Conservation (phyloP, 2,797 vertebrate species). For the Neomorphus geoffroyi region DNA sequence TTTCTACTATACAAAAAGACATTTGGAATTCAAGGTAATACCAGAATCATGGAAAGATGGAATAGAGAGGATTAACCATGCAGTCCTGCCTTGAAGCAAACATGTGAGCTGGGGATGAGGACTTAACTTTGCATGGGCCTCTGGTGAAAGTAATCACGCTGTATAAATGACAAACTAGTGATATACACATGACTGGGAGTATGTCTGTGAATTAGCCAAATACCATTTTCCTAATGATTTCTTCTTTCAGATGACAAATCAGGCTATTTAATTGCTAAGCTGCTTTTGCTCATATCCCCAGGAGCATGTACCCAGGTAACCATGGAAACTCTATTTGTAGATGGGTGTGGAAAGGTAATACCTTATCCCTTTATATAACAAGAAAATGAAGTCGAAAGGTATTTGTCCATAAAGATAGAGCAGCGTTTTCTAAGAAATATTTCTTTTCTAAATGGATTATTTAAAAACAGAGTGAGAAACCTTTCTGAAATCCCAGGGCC, state of each 20-base stretch:
- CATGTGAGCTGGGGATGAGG: conserved; percentile 7
- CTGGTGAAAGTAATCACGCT: conserved; percentile 28
- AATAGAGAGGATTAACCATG: conserved; percentile 30
- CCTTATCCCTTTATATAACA: conserved; percentile 39
- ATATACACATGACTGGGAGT: conserved; percentile 19
- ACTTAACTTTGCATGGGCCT: conserved; percentile 16
- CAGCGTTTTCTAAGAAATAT: background rate
- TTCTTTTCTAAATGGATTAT: background rate
- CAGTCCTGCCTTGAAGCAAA: conserved; percentile 44
- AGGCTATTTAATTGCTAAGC: conserved; percentile 70
- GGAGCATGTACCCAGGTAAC: conserved; percentile 67
- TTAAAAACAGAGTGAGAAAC: background rate
- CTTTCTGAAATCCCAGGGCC: background rate
- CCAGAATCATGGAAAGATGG: background rate
- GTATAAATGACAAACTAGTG: conserved; percentile 58
- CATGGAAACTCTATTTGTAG: conserved; percentile 72
- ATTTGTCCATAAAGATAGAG: background rate
- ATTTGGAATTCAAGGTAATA: background rate
- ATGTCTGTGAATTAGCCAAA: conserved; percentile 52
- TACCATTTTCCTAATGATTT: conserved; percentile 48
- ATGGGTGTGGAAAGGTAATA: conserved; percentile 37
- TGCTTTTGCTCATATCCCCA: conserved; percentile 54
- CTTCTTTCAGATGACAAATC: conserved; percentile 64
- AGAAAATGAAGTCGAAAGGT: conserved; percentile 45
- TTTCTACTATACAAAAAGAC: background rate